A percentile compares a stretch with the other conserved stretches of the same genome.
Evolutionary conservation across 2,113 vertebrate genomes (phyloP).

Genomic region (Cephalopterus ornatus): DNA sequence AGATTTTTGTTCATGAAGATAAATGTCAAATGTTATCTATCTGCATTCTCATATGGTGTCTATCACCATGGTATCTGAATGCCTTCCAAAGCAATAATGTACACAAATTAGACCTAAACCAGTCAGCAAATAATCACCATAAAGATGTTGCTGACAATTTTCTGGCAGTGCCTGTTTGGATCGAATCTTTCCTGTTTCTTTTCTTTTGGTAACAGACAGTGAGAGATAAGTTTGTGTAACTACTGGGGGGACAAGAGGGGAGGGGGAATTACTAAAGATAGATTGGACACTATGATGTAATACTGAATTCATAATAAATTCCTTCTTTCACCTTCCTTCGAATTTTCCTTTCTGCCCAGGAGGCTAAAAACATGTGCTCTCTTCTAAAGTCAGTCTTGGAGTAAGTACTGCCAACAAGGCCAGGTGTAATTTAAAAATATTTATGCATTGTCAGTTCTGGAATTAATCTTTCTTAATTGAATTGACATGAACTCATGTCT

Average conservation of each 20-base stretch:
- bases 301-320: constrained; percentile 30
- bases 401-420: constrained; percentile 56
- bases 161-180: constrained; percentile 11
- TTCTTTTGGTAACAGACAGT: not conserved
- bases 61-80: constrained; percentile 24
- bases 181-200: not conserved
- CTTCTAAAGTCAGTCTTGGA: not conserved
- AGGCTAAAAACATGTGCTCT: constrained; percentile 50
- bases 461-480: constrained; percentile 71
- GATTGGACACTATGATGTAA: not conserved
- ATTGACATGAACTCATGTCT: constrained; percentile 63
- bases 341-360: constrained; percentile 56
- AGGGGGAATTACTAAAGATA: not conserved
- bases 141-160: constrained; percentile 14
- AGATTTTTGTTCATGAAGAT: constrained; percentile 40
- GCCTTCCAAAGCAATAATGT: constrained; percentile 13
- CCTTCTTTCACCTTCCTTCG: constrained; percentile 18
- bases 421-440: constrained; percentile 71
- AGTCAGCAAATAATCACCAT: not conserved
- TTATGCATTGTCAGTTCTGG: constrained; percentile 69
- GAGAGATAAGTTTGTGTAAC: constrained; percentile 17
- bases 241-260: not conserved
- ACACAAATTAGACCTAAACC: constrained; percentile 21
- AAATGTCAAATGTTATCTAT: constrained; percentile 61
- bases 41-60: constrained; percentile 24